Evolutionary conservation across 2,888 invertebrate genomes (phyloP).

Genomic region (Liodrosophila aerea): DNA sequence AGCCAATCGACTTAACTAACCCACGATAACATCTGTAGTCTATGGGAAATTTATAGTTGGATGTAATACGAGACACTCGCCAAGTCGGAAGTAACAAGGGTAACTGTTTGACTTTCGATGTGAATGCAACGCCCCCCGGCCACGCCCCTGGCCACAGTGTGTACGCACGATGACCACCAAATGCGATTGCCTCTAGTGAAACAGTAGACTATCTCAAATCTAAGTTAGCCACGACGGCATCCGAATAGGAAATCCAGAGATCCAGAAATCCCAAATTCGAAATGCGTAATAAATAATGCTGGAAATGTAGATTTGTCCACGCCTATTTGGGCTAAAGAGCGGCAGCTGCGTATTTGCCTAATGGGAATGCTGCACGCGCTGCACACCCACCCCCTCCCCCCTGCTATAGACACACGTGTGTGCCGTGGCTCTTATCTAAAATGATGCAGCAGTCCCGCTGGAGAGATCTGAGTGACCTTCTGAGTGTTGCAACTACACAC

Average conservation of each 20-base stretch:
- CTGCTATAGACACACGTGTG: constrained; percentile 34
- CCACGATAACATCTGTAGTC: constrained; percentile 39
- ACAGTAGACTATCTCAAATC: constrained; percentile 60
- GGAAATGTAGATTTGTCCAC: constrained; percentile 63
- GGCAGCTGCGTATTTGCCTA: constrained; percentile 58
- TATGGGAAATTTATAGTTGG: constrained; percentile 56
- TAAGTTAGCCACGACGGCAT: constrained; percentile 48
- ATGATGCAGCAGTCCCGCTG: constrained; percentile 49
- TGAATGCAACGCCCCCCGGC: constrained; percentile 14
- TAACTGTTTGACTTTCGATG: constrained; percentile 54
- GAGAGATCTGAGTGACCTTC: constrained; percentile 24
- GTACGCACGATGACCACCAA: constrained; percentile 66
- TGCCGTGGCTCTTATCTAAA: constrained; percentile 49
- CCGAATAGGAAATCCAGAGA: constrained; percentile 1
- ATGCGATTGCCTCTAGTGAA: constrained; percentile 22
- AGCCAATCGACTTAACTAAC: constrained; percentile 33
- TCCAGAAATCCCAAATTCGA: background rate
- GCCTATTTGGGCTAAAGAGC: constrained; percentile 45
- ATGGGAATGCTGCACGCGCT: constrained; percentile 59
- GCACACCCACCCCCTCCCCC: constrained; percentile 21
- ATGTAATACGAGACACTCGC: constrained; percentile 47
- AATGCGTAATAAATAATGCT: constrained; percentile 57
- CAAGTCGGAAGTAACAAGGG: constrained; percentile 54
- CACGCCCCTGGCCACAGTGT: constrained; percentile 33
- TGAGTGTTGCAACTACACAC: constrained; percentile 35